Evolutionary conservation across 2,113 vertebrate species (phyloP).

Genomic region (Pao palembangensis): DNA sequence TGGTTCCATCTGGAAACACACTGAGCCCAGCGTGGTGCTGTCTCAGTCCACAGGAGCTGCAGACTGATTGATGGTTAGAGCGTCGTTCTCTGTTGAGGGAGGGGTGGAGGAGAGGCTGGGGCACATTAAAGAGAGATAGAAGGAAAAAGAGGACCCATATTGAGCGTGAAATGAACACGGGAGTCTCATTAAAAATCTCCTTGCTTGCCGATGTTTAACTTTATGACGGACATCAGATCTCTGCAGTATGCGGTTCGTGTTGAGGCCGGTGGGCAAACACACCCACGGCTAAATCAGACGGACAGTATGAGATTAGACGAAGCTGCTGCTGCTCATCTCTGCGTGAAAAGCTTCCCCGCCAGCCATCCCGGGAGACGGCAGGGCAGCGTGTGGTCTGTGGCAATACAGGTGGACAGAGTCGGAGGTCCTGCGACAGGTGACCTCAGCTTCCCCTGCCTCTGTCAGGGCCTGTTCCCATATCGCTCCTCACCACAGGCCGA

Average conservation of each 20-base stretch:
- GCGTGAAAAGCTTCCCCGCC: slow-evolving; percentile 31
- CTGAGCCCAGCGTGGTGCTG: slow-evolving; percentile 54
- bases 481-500: slow-evolving; percentile 62
- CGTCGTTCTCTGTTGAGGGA: slow-evolving; percentile 22
- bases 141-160: slow-evolving; percentile 18
- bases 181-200: slow-evolving; percentile 57
- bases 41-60: slow-evolving; percentile 48
- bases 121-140: slow-evolving; percentile 6
- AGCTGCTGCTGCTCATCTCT: slow-evolving; percentile 17
- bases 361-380: slow-evolving; percentile 15
- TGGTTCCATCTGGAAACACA: slow-evolving; percentile 52
- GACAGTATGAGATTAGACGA: slow-evolving; percentile 50
- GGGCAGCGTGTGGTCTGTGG: slow-evolving; percentile 37
- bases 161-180: slow-evolving; percentile 40
- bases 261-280: slow-evolving; percentile 12
- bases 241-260: slow-evolving; percentile 14
- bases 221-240: slow-evolving; percentile 54
- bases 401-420: slow-evolving; percentile 44
- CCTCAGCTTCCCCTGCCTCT: slow-evolving; percentile 39
- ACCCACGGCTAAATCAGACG: slow-evolving; percentile 47
- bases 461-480: slow-evolving; percentile 50
- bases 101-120: slow-evolving; percentile 7
- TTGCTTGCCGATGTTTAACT: slow-evolving; percentile 48
- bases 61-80: slow-evolving; percentile 58
- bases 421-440: slow-evolving; percentile 45